Evolutionary conservation across 1,140 invertebrate genomes (phyloP), one percentile per base, ranked within the genome.

Genomic region (Lethrus apterus): DNA sequence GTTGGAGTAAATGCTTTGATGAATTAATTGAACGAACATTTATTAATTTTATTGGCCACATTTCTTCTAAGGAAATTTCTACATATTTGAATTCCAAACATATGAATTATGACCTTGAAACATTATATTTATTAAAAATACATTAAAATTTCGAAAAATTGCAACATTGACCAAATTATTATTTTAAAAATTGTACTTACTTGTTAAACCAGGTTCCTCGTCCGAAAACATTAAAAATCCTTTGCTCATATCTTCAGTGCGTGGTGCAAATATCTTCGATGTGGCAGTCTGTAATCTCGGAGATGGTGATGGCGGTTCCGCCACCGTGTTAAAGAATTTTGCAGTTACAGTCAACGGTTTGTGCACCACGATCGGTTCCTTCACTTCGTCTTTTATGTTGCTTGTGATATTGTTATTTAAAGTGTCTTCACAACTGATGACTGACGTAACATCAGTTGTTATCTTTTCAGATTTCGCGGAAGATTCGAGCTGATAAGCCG

Each of bases 201-300:
- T 86, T 69, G 86, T 89, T 63, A 84, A 70, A 54, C 84, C 84
- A 55, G 80, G 79, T 59, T 88, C 82, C 69, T 92, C 82, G 62
- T 89, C 87, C 55, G 81, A 81, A 68, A 90, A 91, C 63, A 82
- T 86, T 55, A 93, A 76, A 72, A 88, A 94, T 58, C 86, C 87
- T 70, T 89, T 87, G 70, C 87, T 91, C 89, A 95, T 93, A 68
- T 93, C 89, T 76, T 90, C 79, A 47, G 89, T 86, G 62, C 83
- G 79, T 54, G 85, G 87, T 47, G 80, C 81, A 66, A 92, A 90
- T 58, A 91, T 86, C 57, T 80, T 80, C 52, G 78, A 75, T 30
- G 84, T 84, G 46, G 83, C 77, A 35, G 80, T 78, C 61, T 80
- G 76, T 4, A 80, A 78, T 38, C 71, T 64, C 38, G 68, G 64